Percentiles rank a stretch among this genome's conserved stretches.
phyloP scores from a whole-genome alignment of 2,888 invertebrate genomes.

The Drosophila fulvimacula region DNA sequence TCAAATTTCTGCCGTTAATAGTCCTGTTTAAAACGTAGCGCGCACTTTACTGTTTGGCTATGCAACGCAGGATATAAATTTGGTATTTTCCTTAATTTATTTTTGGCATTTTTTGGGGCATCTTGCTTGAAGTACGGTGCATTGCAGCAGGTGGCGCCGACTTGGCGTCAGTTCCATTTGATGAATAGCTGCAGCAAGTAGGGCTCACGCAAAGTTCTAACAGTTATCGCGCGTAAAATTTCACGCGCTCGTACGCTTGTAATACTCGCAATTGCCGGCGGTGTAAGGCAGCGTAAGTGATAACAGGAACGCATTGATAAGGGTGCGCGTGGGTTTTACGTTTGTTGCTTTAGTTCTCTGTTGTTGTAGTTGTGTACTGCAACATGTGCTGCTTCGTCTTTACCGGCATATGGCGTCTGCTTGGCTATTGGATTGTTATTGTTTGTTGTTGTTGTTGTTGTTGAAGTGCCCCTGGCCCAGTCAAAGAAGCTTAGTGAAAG shows the following conservation, averaged over 20 bases:
- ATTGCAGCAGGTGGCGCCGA: slow-evolving; percentile 63
- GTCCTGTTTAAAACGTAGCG: slow-evolving; percentile 22
- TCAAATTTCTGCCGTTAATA: background rate
- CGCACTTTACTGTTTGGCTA: slow-evolving; percentile 1
- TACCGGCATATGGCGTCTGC: slow-evolving; percentile 73
- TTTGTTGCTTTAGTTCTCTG: slow-evolving; percentile 12
- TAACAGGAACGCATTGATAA: slow-evolving; percentile 54
- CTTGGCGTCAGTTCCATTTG: slow-evolving; percentile 57
- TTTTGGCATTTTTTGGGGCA: slow-evolving; percentile 37
- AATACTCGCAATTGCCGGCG: slow-evolving; percentile 41
- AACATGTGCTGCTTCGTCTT: slow-evolving; percentile 25
- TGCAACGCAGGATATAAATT: slow-evolving; percentile 28
- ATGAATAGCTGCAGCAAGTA: slow-evolving; percentile 37
- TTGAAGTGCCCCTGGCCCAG: slow-evolving; percentile 11
- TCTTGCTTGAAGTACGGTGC: slow-evolving; percentile 22
- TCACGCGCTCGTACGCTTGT: slow-evolving; percentile 21
- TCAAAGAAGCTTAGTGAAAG: slow-evolving; percentile 1
- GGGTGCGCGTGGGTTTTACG: slow-evolving; percentile 30
- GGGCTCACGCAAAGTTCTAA: slow-evolving; percentile 8
- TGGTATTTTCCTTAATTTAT: slow-evolving; percentile 28
- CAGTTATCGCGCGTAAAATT: slow-evolving; percentile 57
- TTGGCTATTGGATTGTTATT: slow-evolving; percentile 22
- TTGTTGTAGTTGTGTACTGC: slow-evolving; percentile 2
- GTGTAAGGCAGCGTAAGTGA: slow-evolving; percentile 40
- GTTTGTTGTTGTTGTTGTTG: slow-evolving; percentile 12